Conservation (phyloP, 2,797 vertebrate genomes). For the Jordanella pulchra region DNA sequence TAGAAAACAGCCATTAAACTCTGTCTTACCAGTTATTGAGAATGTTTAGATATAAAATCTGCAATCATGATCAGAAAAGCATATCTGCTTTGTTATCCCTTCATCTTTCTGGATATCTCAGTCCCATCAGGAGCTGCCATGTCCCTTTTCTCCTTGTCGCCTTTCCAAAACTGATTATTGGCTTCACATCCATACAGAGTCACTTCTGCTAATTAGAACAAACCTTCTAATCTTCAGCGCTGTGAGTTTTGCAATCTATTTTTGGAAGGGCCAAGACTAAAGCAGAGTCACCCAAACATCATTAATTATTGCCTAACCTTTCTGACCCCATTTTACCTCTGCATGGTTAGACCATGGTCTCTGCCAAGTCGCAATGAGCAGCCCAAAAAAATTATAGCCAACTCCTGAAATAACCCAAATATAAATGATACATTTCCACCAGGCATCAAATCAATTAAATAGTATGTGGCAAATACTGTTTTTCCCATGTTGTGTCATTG, state of each 20-base stretch:
- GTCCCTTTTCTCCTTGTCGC: conserved; percentile 61
- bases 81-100: conserved; percentile 32
- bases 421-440: conserved; percentile 78
- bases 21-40: conserved; percentile 7
- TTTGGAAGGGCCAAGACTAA: conserved; percentile 39
- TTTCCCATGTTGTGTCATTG: conserved; percentile 72
- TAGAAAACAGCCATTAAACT: neutral
- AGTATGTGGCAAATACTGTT: conserved; percentile 66
- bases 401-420: conserved; percentile 59
- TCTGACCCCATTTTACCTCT: conserved; percentile 38
- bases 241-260: conserved; percentile 42
- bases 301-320: conserved; percentile 63
- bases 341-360: conserved; percentile 38
- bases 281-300: conserved; percentile 52
- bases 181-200: conserved; percentile 61
- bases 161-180: conserved; percentile 76
- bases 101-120: conserved; percentile 26
- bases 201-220: conserved; percentile 76
- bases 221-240: conserved; percentile 66
- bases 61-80: conserved; percentile 48
- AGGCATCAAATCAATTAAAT: conserved; percentile 69
- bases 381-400: conserved; percentile 57
- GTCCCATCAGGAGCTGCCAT: conserved; percentile 45
- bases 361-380: conserved; percentile 49
- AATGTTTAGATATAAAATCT: conserved; percentile 44